These are phyloP conservation scores for Athripsodes cinereus DNA, from an alignment of 2,888 invertebrate species.

Conservation along the genomic window DNA sequence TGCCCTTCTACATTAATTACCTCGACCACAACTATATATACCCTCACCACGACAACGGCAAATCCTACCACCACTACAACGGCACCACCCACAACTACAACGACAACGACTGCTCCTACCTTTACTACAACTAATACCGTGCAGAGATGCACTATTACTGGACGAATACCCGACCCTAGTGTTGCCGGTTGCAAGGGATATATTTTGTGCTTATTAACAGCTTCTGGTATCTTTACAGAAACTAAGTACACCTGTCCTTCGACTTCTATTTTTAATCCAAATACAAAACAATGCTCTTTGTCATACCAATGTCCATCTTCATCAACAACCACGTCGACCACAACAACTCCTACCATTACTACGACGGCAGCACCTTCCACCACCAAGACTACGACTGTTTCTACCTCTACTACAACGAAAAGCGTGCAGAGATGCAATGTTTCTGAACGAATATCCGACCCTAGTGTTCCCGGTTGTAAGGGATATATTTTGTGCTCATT, in stretches of 20 bases:
- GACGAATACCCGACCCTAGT: conserved; percentile 11
- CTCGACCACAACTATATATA: neutral
- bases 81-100: neutral
- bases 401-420: neutral
- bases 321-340: neutral
- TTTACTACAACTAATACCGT: neutral
- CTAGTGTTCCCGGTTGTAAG: no score
- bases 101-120: neutral
- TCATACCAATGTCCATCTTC: neutral
- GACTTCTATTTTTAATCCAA: conserved; percentile 5
- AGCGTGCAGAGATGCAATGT: no score
- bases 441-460: no score
- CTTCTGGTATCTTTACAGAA: neutral
- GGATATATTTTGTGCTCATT: no score
- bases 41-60: neutral
- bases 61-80: neutral
- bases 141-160: conserved; percentile 3
- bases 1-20: conserved; percentile 4
- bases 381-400: neutral
- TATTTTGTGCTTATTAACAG: conserved; percentile 7
- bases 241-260: conserved; percentile 11
- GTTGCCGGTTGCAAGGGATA: conserved; percentile 13
- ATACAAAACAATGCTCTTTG: neutral
- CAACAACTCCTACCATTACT: conserved; percentile 25
- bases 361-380: conserved; percentile 34